Evolutionary conservation across 2,797 vertebrate genomes (phyloP).

Genomic region (Vireo griseus): DNA sequence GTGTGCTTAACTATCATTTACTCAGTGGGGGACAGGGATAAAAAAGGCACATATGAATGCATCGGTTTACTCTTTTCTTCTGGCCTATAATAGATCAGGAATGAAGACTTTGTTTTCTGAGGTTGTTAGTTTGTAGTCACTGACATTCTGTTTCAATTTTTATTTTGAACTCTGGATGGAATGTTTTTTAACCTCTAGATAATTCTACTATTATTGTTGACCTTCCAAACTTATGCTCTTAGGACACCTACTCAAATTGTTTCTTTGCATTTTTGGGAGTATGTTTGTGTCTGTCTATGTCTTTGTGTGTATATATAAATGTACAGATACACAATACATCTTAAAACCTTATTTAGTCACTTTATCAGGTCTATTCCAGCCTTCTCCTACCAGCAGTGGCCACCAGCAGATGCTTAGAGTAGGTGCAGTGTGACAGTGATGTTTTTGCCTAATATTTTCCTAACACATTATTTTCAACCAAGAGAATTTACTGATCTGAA

Average conservation of each 20-base stretch:
- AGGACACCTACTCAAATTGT: neutral
- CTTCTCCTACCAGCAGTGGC: neutral
- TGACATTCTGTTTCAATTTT: neutral
- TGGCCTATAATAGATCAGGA: neutral
- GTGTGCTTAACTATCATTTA: constrained; percentile 9
- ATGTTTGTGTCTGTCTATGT: neutral
- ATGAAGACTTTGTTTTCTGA: neutral
- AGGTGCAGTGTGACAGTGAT: neutral
- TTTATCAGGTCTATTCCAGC: neutral
- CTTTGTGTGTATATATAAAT: fast-evolving
- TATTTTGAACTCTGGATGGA: neutral
- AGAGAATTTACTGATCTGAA: neutral
- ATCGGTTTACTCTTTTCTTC: neutral
- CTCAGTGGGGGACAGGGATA: neutral
- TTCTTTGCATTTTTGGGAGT: neutral
- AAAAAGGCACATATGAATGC: neutral
- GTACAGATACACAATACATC: fast-evolving
- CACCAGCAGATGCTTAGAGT: neutral
- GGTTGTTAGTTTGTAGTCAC: neutral
- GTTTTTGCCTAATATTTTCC: neutral
- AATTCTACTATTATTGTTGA: neutral
- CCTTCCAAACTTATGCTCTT: neutral
- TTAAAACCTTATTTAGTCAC: neutral
- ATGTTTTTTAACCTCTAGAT: neutral
- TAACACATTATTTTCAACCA: neutral